phyloP scores from a whole-genome alignment of 1,140 invertebrate genomes.

The Mamestra configurata region DNA sequence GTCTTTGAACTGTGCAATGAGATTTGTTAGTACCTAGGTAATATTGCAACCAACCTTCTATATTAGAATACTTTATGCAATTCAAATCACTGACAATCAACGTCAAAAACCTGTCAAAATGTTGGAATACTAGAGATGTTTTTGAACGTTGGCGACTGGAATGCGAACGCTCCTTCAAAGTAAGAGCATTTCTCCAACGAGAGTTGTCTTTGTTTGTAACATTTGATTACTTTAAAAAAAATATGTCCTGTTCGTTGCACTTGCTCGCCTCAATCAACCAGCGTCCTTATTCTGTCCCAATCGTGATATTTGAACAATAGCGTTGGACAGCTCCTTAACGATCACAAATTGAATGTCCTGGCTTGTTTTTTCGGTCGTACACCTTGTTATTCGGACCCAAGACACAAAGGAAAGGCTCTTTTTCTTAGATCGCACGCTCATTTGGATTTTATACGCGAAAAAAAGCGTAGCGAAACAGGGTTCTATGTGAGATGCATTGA shows the following conservation, averaged over 20 bases:
- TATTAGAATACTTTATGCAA: too few species aligned
- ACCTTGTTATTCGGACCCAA: conserved; percentile 63
- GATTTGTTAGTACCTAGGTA: too few species aligned
- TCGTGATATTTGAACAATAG: conserved; percentile 67
- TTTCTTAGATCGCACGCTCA: conserved; percentile 32
- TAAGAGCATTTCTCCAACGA: too few species aligned
- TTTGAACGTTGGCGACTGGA: too few species aligned
- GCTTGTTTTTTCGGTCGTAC: conserved; percentile 58
- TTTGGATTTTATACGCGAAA: conserved; percentile 63
- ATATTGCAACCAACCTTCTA: too few species aligned
- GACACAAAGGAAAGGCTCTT: conserved; percentile 41
- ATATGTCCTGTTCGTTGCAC: neutral
- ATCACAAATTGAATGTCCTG: conserved; percentile 77
- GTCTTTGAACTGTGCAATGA: too few species aligned
- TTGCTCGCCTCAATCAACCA: conserved; percentile 8
- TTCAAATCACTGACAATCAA: too few species aligned
- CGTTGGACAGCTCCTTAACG: conserved; percentile 65
- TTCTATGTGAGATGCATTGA: conserved; percentile 67
- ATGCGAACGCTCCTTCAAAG: too few species aligned
- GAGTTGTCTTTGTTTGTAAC: too few species aligned
- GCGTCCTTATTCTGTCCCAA: conserved; percentile 36
- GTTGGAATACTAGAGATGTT: too few species aligned
- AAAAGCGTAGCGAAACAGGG: conserved; percentile 72
- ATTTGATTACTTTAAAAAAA: too few species aligned
- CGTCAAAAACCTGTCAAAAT: too few species aligned